phyloP scores from a whole-genome alignment of 1,140 invertebrate genomes.

The Nebria ingens region DNA sequence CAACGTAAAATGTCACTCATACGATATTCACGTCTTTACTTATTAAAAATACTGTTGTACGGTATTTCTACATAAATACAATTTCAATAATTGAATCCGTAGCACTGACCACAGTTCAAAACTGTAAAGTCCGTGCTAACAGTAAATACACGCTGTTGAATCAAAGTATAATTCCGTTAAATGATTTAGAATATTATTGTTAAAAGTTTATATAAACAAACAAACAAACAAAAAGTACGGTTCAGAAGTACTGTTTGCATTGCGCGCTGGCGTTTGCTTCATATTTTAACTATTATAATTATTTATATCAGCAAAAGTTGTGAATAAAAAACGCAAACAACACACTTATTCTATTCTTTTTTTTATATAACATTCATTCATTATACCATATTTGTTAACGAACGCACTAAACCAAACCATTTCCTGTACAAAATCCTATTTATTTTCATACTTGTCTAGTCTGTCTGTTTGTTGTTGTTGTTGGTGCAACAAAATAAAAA shows the following conservation, averaged over 20 bases:
- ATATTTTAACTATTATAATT: slow-evolving; percentile 10
- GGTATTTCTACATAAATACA: slow-evolving; percentile 11
- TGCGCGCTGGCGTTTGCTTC: slow-evolving; percentile 6
- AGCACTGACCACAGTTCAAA: background rate
- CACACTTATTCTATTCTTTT: background rate
- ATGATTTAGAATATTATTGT: slow-evolving; percentile 28
- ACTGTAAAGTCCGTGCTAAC: slow-evolving; percentile 2
- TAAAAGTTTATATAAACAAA: slow-evolving; percentile 31
- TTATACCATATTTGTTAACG: too few species aligned
- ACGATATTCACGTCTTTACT: slow-evolving; percentile 13
- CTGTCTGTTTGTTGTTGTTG: background rate
- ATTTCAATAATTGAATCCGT: slow-evolving; percentile 10
- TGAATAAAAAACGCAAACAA: slow-evolving; percentile 8
- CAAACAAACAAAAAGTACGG: too few species aligned
- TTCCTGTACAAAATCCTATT: too few species aligned
- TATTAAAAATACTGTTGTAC: slow-evolving; percentile 18
- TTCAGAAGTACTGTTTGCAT: slow-evolving; percentile 9
- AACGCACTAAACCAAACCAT: too few species aligned
- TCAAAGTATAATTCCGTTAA: slow-evolving; percentile 3
- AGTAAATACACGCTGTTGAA: slow-evolving; percentile 4
- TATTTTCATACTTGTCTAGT: too few species aligned
- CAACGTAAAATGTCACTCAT: slow-evolving; percentile 29
- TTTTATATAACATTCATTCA: background rate
- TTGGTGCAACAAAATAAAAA: background rate
- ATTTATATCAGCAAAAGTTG: slow-evolving; percentile 9